These are phyloP conservation scores for Gobiocypris rarus DNA, from an alignment of 2,113 vertebrate genomes.

Conservation along the genomic window DNA sequence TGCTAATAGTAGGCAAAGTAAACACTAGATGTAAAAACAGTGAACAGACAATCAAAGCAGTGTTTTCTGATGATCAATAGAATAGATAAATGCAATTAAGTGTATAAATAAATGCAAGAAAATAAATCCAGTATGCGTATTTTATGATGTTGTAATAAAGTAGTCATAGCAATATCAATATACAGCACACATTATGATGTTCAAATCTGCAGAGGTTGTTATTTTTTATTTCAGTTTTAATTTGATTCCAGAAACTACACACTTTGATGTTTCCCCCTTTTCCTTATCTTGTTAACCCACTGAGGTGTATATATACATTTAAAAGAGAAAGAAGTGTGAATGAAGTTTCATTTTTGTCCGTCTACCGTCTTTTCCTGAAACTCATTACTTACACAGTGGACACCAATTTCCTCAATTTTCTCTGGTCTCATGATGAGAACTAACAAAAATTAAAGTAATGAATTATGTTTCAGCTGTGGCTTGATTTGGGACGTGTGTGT, in stretches of 20 bases:
- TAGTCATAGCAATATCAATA: background rate
- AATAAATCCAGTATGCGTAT: background rate
- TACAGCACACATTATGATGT: background rate
- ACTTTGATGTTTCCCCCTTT: background rate
- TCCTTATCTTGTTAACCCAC: background rate
- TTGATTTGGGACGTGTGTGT: background rate
- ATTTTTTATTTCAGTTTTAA: too few species aligned
- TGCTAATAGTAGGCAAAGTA: too few species aligned
- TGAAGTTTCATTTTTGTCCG: background rate
- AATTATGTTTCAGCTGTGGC: background rate
- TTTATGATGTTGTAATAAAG: background rate
- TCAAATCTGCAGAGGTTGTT: background rate
- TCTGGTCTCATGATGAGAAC: background rate
- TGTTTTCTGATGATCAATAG: too few species aligned
- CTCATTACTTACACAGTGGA: background rate
- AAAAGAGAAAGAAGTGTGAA: background rate
- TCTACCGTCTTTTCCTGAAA: background rate
- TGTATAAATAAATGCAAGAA: background rate
- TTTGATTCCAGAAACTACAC: background rate
- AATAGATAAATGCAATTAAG: background rate
- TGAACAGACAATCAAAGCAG: background rate
- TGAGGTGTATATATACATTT: background rate
- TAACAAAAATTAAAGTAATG: background rate
- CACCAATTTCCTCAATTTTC: constrained; percentile 30
- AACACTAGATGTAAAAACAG: background rate